These are phyloP conservation scores for Okamejei kenojei DNA, from an alignment of 2,797 vertebrate species.

Conservation along the genomic window DNA sequence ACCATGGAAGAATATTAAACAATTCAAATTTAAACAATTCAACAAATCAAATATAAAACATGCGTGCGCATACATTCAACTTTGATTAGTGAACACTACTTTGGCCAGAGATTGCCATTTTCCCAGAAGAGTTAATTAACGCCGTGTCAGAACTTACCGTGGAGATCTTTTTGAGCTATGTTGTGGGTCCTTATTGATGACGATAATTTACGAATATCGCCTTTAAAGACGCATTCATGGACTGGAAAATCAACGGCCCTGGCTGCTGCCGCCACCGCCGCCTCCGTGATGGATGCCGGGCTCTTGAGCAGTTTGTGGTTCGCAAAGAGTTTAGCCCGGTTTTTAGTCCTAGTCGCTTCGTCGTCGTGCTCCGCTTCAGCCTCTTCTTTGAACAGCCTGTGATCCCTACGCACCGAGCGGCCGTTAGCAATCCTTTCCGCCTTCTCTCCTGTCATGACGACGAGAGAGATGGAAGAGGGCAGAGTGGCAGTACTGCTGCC, in stretches of 20 bases:
- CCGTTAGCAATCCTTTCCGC: constrained; percentile 46
- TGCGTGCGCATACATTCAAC: background rate
- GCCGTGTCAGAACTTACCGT: constrained; percentile 66
- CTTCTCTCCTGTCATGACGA: constrained; percentile 92
- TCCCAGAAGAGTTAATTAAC: background rate
- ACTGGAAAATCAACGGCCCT: constrained; percentile 71
- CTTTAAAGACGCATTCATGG: constrained; percentile 90
- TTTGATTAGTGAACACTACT: background rate
- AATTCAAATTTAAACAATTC: background rate
- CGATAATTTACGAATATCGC: constrained; percentile 84
- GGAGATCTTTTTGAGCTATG: constrained; percentile 88
- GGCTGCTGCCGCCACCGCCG: constrained; percentile 48
- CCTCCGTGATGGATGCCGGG: constrained; percentile 49
- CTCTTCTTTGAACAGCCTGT: constrained; percentile 80
- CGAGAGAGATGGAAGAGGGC: constrained; percentile 41
- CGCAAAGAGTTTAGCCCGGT: constrained; percentile 67
- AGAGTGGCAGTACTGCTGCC: constrained; percentile 42
- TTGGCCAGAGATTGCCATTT: background rate
- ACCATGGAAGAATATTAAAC: background rate
- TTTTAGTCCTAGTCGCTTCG: constrained; percentile 65
- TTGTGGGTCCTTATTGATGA: constrained; percentile 92
- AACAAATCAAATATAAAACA: background rate
- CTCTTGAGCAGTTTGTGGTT: constrained; percentile 68
- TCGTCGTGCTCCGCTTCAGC: constrained; percentile 80
- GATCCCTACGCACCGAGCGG: constrained; percentile 84